These are phyloP conservation scores for Mallateleia sp. DNA, from an alignment of 2,888 invertebrate genomes.

Conservation along the genomic window DNA sequence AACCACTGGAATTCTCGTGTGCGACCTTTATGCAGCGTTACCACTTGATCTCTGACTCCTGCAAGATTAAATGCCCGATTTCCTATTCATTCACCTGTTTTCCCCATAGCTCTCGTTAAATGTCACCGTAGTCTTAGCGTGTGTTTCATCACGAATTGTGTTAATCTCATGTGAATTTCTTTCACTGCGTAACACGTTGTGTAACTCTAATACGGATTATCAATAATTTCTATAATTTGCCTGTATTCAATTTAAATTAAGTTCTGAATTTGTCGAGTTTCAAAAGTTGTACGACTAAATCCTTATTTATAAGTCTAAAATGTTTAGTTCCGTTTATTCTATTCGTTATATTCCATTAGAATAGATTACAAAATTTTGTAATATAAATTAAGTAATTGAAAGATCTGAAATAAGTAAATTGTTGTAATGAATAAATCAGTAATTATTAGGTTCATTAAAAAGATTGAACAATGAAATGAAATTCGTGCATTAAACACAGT, in stretches of 20 bases:
- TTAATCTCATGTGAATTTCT: conserved; percentile 56
- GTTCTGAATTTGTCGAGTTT: no score
- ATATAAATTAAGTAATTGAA: no score
- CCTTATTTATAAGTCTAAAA: no score
- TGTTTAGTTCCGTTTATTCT: no score
- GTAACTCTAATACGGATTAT: conserved; percentile 41
- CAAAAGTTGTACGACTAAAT: no score
- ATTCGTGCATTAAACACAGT: no score
- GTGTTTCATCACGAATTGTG: conserved; percentile 69
- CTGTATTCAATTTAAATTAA: neutral
- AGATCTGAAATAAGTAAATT: no score
- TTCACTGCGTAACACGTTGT: conserved; percentile 41
- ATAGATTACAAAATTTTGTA: no score
- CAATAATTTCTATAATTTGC: conserved; percentile 38
- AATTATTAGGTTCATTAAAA: no score
- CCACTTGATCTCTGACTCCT: conserved; percentile 69
- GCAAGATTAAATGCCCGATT: conserved; percentile 67
- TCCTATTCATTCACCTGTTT: conserved; percentile 73
- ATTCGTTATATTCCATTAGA: no score
- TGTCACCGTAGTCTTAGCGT: conserved; percentile 64
- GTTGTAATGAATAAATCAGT: no score
- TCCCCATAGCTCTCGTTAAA: conserved; percentile 63
- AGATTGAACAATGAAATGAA: no score
- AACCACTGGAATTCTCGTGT: conserved; percentile 58
- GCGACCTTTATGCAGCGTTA: conserved; percentile 66